Evolutionary conservation across 1,140 invertebrate genomes (phyloP).

Genomic region (Galendromus occidentalis): DNA sequence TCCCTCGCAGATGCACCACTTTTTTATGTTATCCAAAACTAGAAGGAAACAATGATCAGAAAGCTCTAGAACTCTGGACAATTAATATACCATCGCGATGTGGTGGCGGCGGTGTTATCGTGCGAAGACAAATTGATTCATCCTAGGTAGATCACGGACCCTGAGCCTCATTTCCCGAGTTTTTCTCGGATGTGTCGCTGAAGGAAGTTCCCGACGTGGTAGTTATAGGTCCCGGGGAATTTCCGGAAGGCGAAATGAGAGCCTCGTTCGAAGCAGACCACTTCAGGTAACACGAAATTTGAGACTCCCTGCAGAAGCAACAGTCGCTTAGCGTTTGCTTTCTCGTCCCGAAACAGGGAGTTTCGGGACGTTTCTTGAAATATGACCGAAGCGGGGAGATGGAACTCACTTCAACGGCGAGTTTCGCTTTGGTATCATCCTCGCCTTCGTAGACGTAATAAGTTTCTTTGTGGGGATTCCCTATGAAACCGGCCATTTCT

Average conservation of each 20-base stretch:
- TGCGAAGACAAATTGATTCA: too few species aligned
- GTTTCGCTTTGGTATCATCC: neutral
- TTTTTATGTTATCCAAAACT: too few species aligned
- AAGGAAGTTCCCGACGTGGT: neutral
- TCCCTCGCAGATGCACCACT: too few species aligned
- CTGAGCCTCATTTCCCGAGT: neutral
- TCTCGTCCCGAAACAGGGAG: neutral
- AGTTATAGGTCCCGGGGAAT: neutral
- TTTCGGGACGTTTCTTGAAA: neutral
- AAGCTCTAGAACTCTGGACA: too few species aligned
- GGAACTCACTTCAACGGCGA: neutral
- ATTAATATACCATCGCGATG: too few species aligned
- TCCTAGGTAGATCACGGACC: too few species aligned
- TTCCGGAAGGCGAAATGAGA: constrained; percentile 7
- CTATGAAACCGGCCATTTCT: neutral
- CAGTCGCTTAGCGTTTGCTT: neutral
- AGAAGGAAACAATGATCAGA: too few species aligned
- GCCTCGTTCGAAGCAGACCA: neutral
- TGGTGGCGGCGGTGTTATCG: too few species aligned
- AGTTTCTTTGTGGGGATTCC: constrained; percentile 1
- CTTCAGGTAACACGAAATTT: neutral
- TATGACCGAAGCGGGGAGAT: neutral
- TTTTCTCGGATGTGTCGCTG: constrained; percentile 2
- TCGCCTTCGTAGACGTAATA: constrained; percentile 2
- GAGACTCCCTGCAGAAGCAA: neutral